phyloP scores from a whole-genome alignment of 2,113 vertebrate species.

The Butorides virescens region DNA sequence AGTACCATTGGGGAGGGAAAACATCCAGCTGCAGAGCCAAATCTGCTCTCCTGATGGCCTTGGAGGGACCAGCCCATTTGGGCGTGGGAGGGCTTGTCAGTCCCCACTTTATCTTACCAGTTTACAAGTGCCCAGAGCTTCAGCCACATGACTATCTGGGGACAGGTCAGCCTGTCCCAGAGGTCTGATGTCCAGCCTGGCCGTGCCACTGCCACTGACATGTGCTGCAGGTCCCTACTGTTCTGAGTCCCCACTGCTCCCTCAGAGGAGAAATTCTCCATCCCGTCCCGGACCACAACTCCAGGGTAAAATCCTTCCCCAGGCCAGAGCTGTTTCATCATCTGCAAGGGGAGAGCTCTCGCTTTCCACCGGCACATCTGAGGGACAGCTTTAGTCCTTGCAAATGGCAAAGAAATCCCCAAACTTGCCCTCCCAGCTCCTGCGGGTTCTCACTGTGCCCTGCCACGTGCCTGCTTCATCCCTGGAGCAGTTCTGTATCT shows the following conservation, averaged over 20 bases:
- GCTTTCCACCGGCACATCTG: background rate
- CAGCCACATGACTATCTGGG: background rate
- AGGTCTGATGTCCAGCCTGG: background rate
- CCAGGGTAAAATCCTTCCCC: background rate
- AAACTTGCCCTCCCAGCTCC: background rate
- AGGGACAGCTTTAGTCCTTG: background rate
- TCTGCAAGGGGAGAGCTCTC: background rate
- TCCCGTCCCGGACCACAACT: background rate
- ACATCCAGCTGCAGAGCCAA: background rate
- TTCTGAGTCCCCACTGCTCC: background rate
- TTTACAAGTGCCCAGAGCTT: background rate
- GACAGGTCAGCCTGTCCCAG: background rate
- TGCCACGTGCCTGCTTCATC: background rate
- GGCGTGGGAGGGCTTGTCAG: background rate
- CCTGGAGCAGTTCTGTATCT: background rate
- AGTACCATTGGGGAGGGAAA: background rate
- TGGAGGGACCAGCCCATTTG: background rate
- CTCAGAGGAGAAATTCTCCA: background rate
- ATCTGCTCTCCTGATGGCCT: background rate
- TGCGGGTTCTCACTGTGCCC: rapidly evolving
- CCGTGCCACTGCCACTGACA: background rate
- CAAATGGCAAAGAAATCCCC: background rate
- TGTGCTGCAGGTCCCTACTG: background rate
- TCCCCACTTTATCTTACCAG: background rate
- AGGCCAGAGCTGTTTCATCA: background rate